A percentile compares a stretch with the other conserved stretches of the same genome.
These are phyloP conservation scores for Eudasyphora cyanicolor DNA, from an alignment of 2,888 invertebrate genomes.

Conservation along the genomic window DNA sequence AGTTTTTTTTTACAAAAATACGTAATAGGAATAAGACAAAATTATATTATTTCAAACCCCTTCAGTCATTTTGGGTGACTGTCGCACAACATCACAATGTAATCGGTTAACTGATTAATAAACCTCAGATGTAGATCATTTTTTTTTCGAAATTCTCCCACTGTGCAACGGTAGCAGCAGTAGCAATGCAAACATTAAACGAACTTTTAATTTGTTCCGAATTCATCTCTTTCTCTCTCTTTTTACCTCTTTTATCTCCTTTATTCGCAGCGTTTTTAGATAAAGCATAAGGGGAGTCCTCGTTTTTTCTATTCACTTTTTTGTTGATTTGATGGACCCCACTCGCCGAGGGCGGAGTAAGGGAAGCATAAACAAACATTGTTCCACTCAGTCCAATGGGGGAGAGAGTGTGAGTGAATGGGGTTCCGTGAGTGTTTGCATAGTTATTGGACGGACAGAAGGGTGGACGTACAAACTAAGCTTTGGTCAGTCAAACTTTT, in stretches of 20 bases:
- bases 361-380: slow-evolving; percentile 58
- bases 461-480: too few species aligned
- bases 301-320: not conserved
- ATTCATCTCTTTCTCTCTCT: slow-evolving; percentile 19
- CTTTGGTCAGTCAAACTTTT: slow-evolving; percentile 69
- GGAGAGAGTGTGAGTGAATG: not conserved
- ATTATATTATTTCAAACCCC: too few species aligned
- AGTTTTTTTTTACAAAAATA: too few species aligned
- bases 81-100: too few species aligned
- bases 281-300: not conserved
- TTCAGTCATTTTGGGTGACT: too few species aligned
- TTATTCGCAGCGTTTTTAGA: not conserved
- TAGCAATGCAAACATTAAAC: slow-evolving; percentile 55
- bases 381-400: slow-evolving; percentile 28
- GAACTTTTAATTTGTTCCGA: slow-evolving; percentile 62
- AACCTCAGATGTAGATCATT: too few species aligned
- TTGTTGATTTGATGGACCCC: not conserved
- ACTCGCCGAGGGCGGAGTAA: not conserved
- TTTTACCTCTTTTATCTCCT: not conserved
- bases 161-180: too few species aligned
- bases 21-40: too few species aligned
- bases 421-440: slow-evolving; percentile 57
- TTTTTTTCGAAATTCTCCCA: too few species aligned
- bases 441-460: slow-evolving; percentile 45
- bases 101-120: too few species aligned